A percentile compares a stretch with the other conserved stretches of the same genome.
phyloP scores from a whole-genome alignment of 30 jellyfish, hydroid and myxozoan genomes.

The Nemopilema nomurai region DNA sequence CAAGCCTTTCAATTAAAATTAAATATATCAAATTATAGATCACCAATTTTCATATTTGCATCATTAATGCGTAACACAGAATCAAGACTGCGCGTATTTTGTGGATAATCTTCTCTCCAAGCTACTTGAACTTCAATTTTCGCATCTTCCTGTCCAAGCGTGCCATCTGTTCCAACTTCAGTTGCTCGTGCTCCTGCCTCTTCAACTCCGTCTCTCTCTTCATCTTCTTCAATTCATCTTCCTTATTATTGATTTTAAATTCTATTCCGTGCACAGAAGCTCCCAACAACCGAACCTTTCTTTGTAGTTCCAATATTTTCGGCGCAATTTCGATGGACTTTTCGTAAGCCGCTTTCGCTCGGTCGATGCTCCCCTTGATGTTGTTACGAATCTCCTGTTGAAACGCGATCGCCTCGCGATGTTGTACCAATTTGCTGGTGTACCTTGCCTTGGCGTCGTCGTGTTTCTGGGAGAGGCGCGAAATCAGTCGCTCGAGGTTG shows the following conservation, averaged over 20 bases:
- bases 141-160: conserved; percentile 56
- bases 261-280: conserved; percentile 58
- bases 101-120: too few relatives aligned
- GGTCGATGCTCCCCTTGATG: conserved; percentile 52
- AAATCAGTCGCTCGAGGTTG: conserved; percentile 49
- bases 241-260: conserved; percentile 53
- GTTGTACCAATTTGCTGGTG: conserved; percentile 33
- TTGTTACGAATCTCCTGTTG: conserved; percentile 47
- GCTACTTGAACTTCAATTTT: conserved; percentile 43
- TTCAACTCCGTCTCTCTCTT: conserved; percentile 47
- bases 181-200: conserved; percentile 48
- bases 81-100: too few relatives aligned
- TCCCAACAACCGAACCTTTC: conserved; percentile 58
- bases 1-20: not conserved
- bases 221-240: conserved; percentile 48
- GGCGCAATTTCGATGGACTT: conserved; percentile 70
- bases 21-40: too few relatives aligned
- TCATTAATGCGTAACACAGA: too few relatives aligned
- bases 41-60: not conserved
- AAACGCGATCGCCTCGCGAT: conserved; percentile 52
- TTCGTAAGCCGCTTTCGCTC: conserved; percentile 64
- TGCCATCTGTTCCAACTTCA: conserved; percentile 49
- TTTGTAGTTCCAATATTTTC: conserved; percentile 45
- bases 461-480: conserved; percentile 55
- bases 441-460: conserved; percentile 28